Evolutionary conservation across 53 echinoderm and acorn worm genomes (phyloP).

Genomic region (Crossaster papposus): DNA sequence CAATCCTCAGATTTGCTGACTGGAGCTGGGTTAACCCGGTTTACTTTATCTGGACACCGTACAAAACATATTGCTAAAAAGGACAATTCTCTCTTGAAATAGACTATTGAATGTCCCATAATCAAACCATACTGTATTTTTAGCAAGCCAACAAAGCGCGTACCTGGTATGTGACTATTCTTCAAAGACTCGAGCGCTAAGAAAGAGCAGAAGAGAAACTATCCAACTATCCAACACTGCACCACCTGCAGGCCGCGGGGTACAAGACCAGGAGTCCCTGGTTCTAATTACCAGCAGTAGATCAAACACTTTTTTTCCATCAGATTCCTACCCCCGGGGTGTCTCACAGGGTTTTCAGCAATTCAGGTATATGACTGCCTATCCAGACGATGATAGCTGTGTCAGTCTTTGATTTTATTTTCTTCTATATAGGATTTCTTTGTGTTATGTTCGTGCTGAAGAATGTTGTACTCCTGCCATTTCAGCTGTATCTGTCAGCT

Average conservation of each 20-base stretch:
- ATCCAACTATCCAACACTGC: not conserved
- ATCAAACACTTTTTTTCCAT: constrained; percentile 47
- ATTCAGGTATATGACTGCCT: constrained; percentile 5
- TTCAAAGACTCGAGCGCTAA: not conserved
- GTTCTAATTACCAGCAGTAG: constrained; percentile 47
- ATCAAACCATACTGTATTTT: not conserved
- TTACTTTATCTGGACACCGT: too few species aligned
- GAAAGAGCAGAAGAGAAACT: not conserved
- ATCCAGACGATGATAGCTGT: not conserved
- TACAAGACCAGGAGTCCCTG: not conserved
- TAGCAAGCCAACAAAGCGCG: not conserved
- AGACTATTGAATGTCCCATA: too few species aligned
- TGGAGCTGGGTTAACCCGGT: too few species aligned
- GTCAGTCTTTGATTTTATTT: not conserved
- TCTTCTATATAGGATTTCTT: not conserved
- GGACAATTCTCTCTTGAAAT: too few species aligned
- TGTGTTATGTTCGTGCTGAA: not conserved
- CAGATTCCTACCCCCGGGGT: constrained; percentile 28
- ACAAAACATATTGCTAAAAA: too few species aligned
- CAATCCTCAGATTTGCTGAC: too few species aligned
- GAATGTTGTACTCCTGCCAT: not conserved
- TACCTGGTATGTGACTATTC: not conserved
- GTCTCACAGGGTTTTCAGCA: not conserved
- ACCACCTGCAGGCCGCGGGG: constrained; percentile 28
- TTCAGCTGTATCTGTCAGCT: constrained; percentile 59